Evolutionary conservation across 2,113 vertebrate genomes (phyloP), one percentile per base, ranked within the genome.

Genomic region (Aphyosemion australe): DNA sequence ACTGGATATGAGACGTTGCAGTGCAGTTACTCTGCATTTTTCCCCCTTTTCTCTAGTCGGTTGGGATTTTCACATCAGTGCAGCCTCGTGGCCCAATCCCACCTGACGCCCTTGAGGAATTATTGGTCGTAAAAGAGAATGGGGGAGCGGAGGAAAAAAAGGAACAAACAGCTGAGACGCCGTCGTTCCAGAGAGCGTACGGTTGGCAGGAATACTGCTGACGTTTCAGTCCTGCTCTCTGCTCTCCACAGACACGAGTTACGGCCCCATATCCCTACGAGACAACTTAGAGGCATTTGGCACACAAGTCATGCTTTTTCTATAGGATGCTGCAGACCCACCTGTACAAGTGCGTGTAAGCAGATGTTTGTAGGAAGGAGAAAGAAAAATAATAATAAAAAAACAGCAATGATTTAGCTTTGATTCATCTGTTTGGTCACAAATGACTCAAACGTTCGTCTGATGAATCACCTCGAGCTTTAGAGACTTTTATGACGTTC

Each of bases 191-290:
- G 62, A 69, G 80, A 87, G 72, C 79, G 74, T 76, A 76, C 65
- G 53, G 80, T 75, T 80, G 84, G 87, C 85, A 87, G 79, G 79
- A 86, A 90, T 76, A 85, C 59, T 89, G 89, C 88, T 89, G 91
- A 89, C 83, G 58, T 84, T 86, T 62, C 86, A 88, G 79, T 82
- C 57, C 71, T 52, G 74, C 70, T 60, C 69, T 80, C 71, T 61
- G 79, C 82, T 84, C 78, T 79, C 72, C 61, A 39, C 58, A 64
- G 77, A 78, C 4, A 31, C 81, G 81, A 86, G 67, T 90, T 86
- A 89, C 79, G 73, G 78, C 80, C 74, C 74, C 65, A 53, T 67
- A 73, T 70, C 50, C 76, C 72, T 50, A 43, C 47, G 60, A 83
- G 76, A 79, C 65, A 69, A 70, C 76, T 78, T 70, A 45, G 80